phyloP scores from a whole-genome alignment of 2,888 invertebrate species.

The Euplexia lucipara region DNA sequence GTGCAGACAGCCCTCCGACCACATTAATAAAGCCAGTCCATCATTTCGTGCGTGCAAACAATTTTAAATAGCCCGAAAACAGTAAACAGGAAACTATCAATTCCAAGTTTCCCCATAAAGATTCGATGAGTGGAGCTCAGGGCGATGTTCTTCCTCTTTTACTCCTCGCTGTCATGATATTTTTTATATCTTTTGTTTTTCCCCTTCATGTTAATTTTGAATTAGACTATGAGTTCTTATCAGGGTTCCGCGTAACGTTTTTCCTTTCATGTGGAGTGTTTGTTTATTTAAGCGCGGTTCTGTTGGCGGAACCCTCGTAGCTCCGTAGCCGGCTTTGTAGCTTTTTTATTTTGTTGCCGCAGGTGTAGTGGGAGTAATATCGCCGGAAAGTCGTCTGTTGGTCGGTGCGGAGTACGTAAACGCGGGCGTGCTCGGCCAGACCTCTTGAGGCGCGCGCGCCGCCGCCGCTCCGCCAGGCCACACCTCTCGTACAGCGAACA shows the following conservation, averaged over 20 bases:
- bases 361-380: conserved; percentile 92
- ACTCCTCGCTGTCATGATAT: conserved; percentile 76
- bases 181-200: conserved; percentile 78
- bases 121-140: conserved; percentile 81
- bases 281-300: conserved; percentile 80
- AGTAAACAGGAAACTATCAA: conserved; percentile 87
- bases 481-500: conserved; percentile 82
- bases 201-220: conserved; percentile 76
- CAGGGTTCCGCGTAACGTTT: conserved; percentile 70
- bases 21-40: conserved; percentile 79
- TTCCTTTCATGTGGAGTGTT: conserved; percentile 75
- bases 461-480: conserved; percentile 68
- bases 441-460: conserved; percentile 82
- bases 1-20: conserved; percentile 81
- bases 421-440: conserved; percentile 89
- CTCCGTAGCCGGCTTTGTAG: conserved; percentile 87
- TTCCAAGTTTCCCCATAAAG: conserved; percentile 87
- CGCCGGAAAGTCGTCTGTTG: conserved; percentile 92
- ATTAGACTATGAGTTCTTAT: conserved; percentile 68
- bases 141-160: conserved; percentile 77
- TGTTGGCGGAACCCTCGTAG: conserved; percentile 78
- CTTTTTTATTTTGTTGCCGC: conserved; percentile 90
- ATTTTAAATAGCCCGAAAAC: conserved; percentile 84
- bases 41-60: conserved; percentile 85
- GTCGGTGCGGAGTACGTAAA: conserved; percentile 92